Base-by-base conservation (phyloP, 1,140 invertebrate species). In the Pseudomyrmex concolor region DNA sequence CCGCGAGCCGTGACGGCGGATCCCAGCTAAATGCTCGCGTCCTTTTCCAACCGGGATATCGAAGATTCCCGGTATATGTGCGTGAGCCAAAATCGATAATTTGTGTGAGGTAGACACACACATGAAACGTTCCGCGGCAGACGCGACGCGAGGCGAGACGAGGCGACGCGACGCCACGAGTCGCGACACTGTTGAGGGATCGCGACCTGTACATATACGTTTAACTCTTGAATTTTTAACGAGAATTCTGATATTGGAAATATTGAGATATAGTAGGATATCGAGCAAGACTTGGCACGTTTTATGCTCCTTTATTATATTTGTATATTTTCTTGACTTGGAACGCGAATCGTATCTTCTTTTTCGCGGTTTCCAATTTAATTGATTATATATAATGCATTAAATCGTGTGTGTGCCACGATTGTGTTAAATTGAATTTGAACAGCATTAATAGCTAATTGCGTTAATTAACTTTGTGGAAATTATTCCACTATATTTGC, bases 1-100 rank as follows among this genome's bases (percentile, higher is more conserved):
- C 66, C 64, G 63, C 25, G 57, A 25, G 78, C 50, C 64, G 64
- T 12, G 66, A 59, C 64, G 19, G 19, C 10, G 78, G 48, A 34
- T 81, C 50, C 50, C 60, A 50, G 34, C 67, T 34, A n/a, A 66
- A 17, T 54, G 22, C 15, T 82, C 70, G 78, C 83, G 86, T 86
- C 86, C 78, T 83, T 83, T 59, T 59, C n/a, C 83, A 55, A 70
- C 68, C 83, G 34, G 77, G 77, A 87, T 80, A 83, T 86, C 45
- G 87, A 88, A 78, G 88, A 88, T 71, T 88, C 34, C 34, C 71
- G 83, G 43, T 72, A 48, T 71, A 60, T 45, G 76, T 68, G 81
- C 54, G 54, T 64, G 68, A 89, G 85, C 77, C 88, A 84, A 83
- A 88, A 89, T 89, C 87, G 85, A 89, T 87, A 89, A 88, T 78